Evolutionary conservation across 2,113 vertebrate species (phyloP).

Genomic region (Morone chrysops): DNA sequence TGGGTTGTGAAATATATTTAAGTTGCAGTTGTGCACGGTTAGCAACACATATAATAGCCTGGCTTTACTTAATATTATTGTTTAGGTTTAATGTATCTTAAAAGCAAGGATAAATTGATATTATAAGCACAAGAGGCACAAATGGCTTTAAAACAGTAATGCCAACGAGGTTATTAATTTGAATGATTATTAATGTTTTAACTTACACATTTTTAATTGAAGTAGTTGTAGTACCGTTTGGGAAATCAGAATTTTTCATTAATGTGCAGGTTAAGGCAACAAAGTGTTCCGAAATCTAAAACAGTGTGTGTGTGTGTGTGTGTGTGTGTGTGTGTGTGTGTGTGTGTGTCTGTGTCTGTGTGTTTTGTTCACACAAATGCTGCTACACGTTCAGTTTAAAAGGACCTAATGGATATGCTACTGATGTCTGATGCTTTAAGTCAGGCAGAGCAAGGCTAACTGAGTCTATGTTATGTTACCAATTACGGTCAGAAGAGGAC

Average conservation of each 20-base stretch:
- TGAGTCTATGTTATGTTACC: slow-evolving; percentile 43
- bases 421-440: slow-evolving; percentile 32
- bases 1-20: slow-evolving; percentile 30
- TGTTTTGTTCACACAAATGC: slow-evolving; percentile 2
- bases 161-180: neutral
- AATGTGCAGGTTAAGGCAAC: neutral
- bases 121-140: neutral
- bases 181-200: slow-evolving; percentile 13
- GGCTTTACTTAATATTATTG: neutral
- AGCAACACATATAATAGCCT: neutral
- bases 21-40: neutral
- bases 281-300: neutral
- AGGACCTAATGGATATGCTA: slow-evolving; percentile 12
- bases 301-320: neutral
- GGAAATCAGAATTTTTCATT: slow-evolving; percentile 14
- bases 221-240: neutral
- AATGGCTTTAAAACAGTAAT: neutral
- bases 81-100: slow-evolving; percentile 16
- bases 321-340: neutral
- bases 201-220: slow-evolving; percentile 8
- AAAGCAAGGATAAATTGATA: neutral
- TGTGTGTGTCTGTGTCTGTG: neutral
- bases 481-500: slow-evolving; percentile 54
- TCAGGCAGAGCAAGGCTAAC: slow-evolving; percentile 32
- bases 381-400: slow-evolving; percentile 15